These are phyloP conservation scores for Scaptomyza hsui DNA, from an alignment of 1,140 invertebrate genomes.

Conservation along the genomic window DNA sequence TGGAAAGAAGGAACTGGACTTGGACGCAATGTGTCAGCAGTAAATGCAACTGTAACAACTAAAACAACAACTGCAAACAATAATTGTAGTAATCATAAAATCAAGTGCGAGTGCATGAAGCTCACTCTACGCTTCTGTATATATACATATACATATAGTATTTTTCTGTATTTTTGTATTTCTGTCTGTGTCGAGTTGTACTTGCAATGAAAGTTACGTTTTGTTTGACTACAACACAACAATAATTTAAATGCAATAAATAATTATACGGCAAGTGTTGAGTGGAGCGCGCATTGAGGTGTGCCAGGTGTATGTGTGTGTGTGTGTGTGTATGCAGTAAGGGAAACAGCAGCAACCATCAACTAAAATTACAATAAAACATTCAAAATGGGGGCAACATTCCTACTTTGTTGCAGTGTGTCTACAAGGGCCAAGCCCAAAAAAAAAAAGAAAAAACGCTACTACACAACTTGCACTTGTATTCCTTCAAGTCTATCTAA, in stretches of 20 bases:
- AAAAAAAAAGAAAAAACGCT: conserved; percentile 2
- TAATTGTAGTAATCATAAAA: conserved; percentile 82
- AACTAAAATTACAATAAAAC: conserved; percentile 58
- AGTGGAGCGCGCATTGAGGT: conserved; percentile 80
- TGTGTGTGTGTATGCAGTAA: no score
- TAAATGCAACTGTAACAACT: conserved; percentile 36
- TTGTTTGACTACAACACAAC: conserved; percentile 55
- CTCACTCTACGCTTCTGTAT: conserved; percentile 28
- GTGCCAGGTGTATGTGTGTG: conserved; percentile 54
- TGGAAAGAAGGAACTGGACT: conserved; percentile 9
- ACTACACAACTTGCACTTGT: not conserved
- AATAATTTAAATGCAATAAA: conserved; percentile 84
- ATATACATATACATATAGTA: no score
- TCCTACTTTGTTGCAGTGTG: not conserved
- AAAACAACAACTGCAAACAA: conserved; percentile 37
- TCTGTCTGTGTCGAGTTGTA: conserved; percentile 10
- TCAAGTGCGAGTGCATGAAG: conserved; percentile 79
- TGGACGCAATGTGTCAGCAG: conserved; percentile 54
- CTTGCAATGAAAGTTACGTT: conserved; percentile 52
- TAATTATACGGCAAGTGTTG: conserved; percentile 82
- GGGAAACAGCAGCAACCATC: conserved; percentile 32
- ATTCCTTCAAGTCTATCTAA: conserved; percentile 19
- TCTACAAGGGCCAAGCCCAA: conserved; percentile 40
- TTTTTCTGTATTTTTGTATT: not conserved
- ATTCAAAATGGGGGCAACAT: conserved; percentile 45